Evolutionary conservation across 2,888 invertebrate genomes (phyloP), one percentile per base, ranked within the genome.

Genomic region (Chouioia cunea): DNA sequence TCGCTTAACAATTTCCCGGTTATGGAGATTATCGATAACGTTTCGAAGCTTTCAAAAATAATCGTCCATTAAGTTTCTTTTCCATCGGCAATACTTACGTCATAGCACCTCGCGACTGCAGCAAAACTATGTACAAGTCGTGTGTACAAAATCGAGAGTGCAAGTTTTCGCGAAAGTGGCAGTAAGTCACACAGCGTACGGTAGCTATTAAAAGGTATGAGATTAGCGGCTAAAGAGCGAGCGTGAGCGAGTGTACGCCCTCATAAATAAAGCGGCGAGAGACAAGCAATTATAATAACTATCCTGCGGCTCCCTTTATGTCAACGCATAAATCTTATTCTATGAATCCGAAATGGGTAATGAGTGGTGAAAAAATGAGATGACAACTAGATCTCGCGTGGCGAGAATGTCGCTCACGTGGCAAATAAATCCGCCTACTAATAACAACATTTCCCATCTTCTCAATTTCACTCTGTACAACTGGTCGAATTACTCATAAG

Each of bases 211-310:
- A 3, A 36, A 77, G 77, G 73, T 77, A 78, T 77, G 71, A 78
- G 77, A 81, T 79, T 79, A 81, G 78, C 78, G 64, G 79, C 80
- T 80, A 80, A 81, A 79, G 77, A 79, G 79, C 76, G 77, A 76
- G 77, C 78, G 75, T 77, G 58, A 54, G 54, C 78, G 79, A 79
- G 77, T 77, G 75, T 10, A 79, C 71, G 76, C 77, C 73, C 73
- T 76, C 77, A 80, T 83, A 82, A 82, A 83, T 83, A 81, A 82
- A 76, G 76, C 77, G 76, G 58, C 77, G 79, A 81, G 81, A 80
- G 81, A 82, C 82, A 82, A 80, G 82, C 82, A 81, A 83, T 82
- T 82, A 82, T 81, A 82, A 82, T 82, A 82, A 83, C 80, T 81
- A 82, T 81, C 79, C 77, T 76, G 74, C 64, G 73, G 75, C 75